phyloP scores from a whole-genome alignment of 2,113 vertebrate genomes.

The Calyptomena viridis region DNA sequence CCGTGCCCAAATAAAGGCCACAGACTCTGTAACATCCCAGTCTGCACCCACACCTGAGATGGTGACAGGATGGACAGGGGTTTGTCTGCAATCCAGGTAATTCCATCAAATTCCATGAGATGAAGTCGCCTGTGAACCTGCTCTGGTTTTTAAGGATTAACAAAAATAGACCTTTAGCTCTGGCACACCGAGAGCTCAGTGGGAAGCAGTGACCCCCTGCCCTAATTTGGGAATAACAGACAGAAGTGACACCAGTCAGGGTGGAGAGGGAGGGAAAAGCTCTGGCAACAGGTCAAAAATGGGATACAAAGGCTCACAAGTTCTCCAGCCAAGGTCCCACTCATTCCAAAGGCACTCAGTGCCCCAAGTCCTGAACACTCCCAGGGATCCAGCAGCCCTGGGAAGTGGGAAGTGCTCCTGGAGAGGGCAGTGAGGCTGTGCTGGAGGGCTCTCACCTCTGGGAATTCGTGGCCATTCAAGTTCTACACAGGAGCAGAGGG shows the following conservation, averaged over 20 bases:
- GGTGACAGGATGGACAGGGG: fast-evolving
- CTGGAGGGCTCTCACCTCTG: background rate
- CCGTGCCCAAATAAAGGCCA: fast-evolving
- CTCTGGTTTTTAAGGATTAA: background rate
- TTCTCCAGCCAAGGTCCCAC: background rate
- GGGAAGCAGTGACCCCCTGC: background rate
- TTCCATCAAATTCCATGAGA: fast-evolving
- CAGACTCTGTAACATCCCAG: background rate
- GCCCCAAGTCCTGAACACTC: background rate
- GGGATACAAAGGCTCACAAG: background rate
- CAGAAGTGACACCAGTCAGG: background rate
- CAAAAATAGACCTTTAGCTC: background rate
- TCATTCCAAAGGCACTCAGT: fast-evolving
- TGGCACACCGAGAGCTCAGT: background rate
- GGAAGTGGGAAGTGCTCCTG: background rate
- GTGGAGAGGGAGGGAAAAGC: background rate
- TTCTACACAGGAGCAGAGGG: background rate
- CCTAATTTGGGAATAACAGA: fast-evolving
- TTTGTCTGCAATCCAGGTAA: fast-evolving
- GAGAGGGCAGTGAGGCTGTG: background rate
- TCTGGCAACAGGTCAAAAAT: fast-evolving
- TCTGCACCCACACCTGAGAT: fast-evolving
- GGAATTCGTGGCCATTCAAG: fast-evolving
- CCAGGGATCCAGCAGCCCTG: fast-evolving
- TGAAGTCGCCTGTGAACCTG: fast-evolving